Base-by-base conservation (phyloP, 1,140 invertebrate species). In the Temnothorax longispinosus region DNA sequence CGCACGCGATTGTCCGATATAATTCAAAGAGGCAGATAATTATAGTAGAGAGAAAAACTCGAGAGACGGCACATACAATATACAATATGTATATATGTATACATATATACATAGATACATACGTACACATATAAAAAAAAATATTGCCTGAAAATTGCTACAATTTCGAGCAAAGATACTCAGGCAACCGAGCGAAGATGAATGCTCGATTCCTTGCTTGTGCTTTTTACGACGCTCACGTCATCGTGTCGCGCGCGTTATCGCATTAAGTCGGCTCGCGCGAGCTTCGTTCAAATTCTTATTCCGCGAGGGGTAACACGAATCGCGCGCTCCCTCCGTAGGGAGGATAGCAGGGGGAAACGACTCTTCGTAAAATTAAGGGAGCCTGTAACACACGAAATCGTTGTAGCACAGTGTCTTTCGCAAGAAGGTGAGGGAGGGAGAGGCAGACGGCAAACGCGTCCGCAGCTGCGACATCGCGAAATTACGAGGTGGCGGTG, bases 401-500 rank as follows among this genome's bases (percentile, higher is more conserved):
- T 75, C 80, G 80, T 58, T 74, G 65, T 72, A 38, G 44, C 77
- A 11, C 65, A 5, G 65, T 11, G 69, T 71, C 80, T 82, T 52
- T 35, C n/a, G 32, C 62, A 52, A 62, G 67, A 69, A 69, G 47
- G 38, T 6, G 50, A 67, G 32, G 62, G 44, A 32, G 44, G 47
- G 41, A n/a, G 64, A n/a, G 32, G 18, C 41, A 10, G 32, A 32
- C 62, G 21, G 47, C 44, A 21, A 65, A n/a, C 60, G 88, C 87
- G 85, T 54, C 44, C 90, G 89, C 90, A 91, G 90, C 90, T 91
- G 90, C 90, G 90, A 91, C 90, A 87, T 84, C 71, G 89, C 85
- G 90, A 91, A 91, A 91, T 91, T 91, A 91, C 90, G 89, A 91
- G 90, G 87, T 87, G 87, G 71, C 87, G 71, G 60, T 78, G 87